Conservation (phyloP, 1,140 invertebrate species). For the Battus philenor region DNA sequence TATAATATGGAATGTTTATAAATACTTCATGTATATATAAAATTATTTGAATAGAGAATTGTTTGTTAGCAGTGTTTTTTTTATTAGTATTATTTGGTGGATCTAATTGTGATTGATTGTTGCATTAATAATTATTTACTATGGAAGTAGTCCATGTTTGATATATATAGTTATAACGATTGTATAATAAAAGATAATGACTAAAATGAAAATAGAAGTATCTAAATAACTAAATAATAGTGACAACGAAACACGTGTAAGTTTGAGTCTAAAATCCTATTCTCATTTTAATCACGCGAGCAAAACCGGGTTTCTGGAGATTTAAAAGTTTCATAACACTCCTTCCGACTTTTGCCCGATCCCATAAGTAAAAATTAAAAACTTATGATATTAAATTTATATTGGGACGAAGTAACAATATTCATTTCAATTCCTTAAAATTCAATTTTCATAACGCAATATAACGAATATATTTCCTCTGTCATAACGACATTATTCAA, state of each 20-base stretch:
- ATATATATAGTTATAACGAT: not conserved
- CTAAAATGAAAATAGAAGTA: conserved; percentile 72
- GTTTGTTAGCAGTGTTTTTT: not conserved
- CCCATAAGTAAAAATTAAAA: too few species aligned
- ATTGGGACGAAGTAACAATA: too few species aligned
- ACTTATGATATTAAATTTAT: too few species aligned
- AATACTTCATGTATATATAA: too few species aligned
- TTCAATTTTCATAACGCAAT: not conserved
- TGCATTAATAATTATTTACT: not conserved
- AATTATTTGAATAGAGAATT: too few species aligned
- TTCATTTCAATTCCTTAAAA: not conserved
- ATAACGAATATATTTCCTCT: conserved; percentile 3
- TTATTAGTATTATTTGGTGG: conserved; percentile 1
- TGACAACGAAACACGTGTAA: conserved; percentile 23
- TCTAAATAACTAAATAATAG: conserved; percentile 25
- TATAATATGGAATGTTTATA: conserved; percentile 10
- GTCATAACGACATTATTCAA: conserved; percentile 25
- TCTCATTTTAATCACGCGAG: conserved; percentile 61
- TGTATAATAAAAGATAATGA: conserved; percentile 27
- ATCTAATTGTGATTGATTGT: not conserved
- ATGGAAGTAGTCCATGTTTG: not conserved
- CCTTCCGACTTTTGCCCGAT: too few species aligned
- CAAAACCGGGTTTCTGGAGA: conserved; percentile 1
- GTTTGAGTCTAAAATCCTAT: conserved; percentile 52
- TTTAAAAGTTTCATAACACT: too few species aligned